A percentile compares a stretch with the other conserved stretches of the same genome.
These are phyloP conservation scores for Leptodactylus fallax DNA, from an alignment of 2,797 vertebrate genomes.

Conservation along the genomic window DNA sequence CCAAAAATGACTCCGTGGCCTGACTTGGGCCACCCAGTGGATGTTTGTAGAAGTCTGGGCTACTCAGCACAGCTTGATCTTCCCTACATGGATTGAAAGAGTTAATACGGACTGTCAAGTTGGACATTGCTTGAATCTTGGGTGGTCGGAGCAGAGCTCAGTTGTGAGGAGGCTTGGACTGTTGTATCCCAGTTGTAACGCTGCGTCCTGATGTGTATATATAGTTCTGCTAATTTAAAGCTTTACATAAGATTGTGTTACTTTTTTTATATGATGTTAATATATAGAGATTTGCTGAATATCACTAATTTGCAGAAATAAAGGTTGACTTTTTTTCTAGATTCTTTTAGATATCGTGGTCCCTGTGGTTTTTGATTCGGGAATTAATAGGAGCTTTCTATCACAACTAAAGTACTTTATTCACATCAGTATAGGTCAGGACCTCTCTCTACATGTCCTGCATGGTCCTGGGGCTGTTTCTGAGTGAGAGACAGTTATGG, in stretches of 20 bases:
- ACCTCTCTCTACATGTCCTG: too few species aligned
- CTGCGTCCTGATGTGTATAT: constrained; percentile 54
- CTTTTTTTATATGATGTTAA: constrained; percentile 64
- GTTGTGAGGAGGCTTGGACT: not conserved
- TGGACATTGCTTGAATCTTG: constrained; percentile 21
- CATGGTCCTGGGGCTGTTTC: too few species aligned
- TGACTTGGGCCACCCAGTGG: not conserved
- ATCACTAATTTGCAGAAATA: constrained; percentile 63
- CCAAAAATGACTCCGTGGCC: not conserved
- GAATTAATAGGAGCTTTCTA: too few species aligned
- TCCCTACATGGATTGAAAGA: too few species aligned
- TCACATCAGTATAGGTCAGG: too few species aligned
- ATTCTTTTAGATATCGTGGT: constrained; percentile 36
- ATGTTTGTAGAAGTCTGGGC: not conserved
- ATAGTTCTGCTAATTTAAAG: constrained; percentile 60
- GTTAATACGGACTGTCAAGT: constrained; percentile 9
- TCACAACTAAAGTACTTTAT: too few species aligned
- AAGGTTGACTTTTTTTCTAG: constrained; percentile 63
- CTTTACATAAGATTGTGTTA: constrained; percentile 57
- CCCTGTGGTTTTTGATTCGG: not conserved
- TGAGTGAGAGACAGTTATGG: too few species aligned
- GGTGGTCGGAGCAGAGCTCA: not conserved
- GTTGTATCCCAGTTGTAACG: not conserved
- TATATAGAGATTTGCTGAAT: constrained; percentile 60
- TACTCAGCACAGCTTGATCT: not conserved